Evolutionary conservation across 2,888 invertebrate genomes (phyloP), one percentile per base, ranked within the genome.

Genomic region (Ophonus ardosiacus): DNA sequence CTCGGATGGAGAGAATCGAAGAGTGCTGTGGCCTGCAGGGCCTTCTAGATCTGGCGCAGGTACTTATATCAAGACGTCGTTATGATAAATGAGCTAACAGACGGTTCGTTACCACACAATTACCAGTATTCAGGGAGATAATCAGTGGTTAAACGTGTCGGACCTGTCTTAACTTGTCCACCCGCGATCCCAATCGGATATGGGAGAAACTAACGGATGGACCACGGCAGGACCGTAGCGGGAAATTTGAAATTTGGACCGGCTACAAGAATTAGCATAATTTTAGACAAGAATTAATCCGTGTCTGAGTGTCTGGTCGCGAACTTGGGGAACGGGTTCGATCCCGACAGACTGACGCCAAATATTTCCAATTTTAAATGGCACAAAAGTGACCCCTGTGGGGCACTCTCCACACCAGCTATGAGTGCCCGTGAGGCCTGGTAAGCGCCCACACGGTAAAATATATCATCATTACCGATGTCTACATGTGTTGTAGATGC

Each of bases 61-160:
- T 74, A 68, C 68, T 68, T 65, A 63, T 71, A 83, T 83, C 83
- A 83, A 83, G 83, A 83, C 76, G 76, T 82, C 71, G 68, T 81
- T 83, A 83, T 83, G 83, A 83, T 83, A 74, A 83, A 83, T 74
- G 83, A 83, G 83, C 38, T 74, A 74, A 83, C 83, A 83, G 83
- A 83, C 83, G 76, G 83, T 83, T 83, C 74, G 83, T 83, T 83
- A 83, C 83, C 83, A 83, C 83, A 84, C 78, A 84, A 84, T 84
- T 84, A 84, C 78, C 78, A 78, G 84, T 84, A 84, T 84, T 84
- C 84, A 84, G 78, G 43, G 78, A 78, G 84, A 84, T 84, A 84
- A 84, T 84, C 84, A 84, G 78, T 18, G 56, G 74, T 31, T 84
- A 84, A 84, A 84, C 40, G 84, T 84, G 84, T 84, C 65, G 78